Conservation (phyloP, 2,888 invertebrate species). For the Dynastes tityus region DNA sequence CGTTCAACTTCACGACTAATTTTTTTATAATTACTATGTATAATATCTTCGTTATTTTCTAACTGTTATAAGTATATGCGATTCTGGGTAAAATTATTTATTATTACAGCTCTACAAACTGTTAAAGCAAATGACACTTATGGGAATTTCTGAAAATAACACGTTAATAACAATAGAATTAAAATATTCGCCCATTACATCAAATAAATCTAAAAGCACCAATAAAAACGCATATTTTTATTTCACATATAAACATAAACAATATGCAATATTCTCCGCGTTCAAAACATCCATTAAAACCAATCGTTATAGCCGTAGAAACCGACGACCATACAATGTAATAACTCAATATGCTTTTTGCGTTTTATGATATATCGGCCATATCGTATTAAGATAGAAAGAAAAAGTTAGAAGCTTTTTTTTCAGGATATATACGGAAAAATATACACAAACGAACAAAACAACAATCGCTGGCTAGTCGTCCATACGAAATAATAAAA, state of each 20-base stretch:
- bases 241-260: neutral
- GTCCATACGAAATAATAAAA: constrained; percentile 17
- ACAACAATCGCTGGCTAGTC: neutral
- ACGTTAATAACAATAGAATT: no score
- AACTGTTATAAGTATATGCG: no score
- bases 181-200: neutral
- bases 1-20: no score
- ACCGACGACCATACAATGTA: constrained; percentile 11
- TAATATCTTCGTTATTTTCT: no score
- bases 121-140: no score
- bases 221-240: constrained; percentile 10
- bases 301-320: constrained; percentile 7
- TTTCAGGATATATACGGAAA: constrained; percentile 14
- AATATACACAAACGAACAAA: constrained; percentile 7
- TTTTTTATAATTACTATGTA: no score
- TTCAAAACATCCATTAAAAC: constrained; percentile 36
- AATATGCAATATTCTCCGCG: constrained; percentile 7
- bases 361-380: constrained; percentile 18
- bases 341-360: constrained; percentile 45
- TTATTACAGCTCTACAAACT: no score
- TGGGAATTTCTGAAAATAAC: no score
- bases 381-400: constrained; percentile 7
- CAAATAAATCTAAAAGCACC: neutral
- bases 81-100: no score
- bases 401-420: constrained; percentile 37